Evolutionary conservation across 2,797 vertebrate species (phyloP).

Genomic region (Leontopithecus rosalia): DNA sequence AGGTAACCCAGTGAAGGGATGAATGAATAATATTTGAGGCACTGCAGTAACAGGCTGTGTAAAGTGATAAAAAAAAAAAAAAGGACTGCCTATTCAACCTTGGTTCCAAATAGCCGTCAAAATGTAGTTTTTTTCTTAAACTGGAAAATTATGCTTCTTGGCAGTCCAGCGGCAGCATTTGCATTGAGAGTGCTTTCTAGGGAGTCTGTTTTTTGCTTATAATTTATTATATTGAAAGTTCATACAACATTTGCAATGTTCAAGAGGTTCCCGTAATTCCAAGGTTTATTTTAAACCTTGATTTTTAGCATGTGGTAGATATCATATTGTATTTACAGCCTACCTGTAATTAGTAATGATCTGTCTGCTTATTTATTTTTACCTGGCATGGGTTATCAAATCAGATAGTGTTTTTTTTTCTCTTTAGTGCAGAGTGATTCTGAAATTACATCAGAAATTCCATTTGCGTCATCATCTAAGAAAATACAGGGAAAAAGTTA

Average conservation of each 20-base stretch:
- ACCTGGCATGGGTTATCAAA: background rate
- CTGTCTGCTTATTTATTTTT: background rate
- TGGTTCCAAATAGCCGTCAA: background rate
- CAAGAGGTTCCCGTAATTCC: background rate
- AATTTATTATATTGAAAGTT: background rate
- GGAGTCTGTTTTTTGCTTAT: background rate
- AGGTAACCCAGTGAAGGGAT: background rate
- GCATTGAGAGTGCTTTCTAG: background rate
- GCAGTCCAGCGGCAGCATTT: background rate
- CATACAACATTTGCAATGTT: background rate
- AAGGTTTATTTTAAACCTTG: constrained; percentile 45
- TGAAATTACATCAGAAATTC: constrained; percentile 14
- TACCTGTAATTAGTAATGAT: background rate
- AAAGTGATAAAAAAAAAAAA: background rate
- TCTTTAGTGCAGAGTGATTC: background rate
- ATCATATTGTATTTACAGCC: background rate
- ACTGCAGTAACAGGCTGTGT: background rate
- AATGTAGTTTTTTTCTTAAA: background rate
- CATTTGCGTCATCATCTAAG: background rate
- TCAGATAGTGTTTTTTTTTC: background rate
- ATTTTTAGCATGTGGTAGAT: background rate
- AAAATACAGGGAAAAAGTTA: constrained; percentile 5
- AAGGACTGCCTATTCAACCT: background rate
- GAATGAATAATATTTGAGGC: constrained; percentile 22
- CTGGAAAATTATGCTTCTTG: background rate